Evolutionary conservation across 1,140 invertebrate genomes (phyloP).

Genomic region (Penaeus japonicus): DNA sequence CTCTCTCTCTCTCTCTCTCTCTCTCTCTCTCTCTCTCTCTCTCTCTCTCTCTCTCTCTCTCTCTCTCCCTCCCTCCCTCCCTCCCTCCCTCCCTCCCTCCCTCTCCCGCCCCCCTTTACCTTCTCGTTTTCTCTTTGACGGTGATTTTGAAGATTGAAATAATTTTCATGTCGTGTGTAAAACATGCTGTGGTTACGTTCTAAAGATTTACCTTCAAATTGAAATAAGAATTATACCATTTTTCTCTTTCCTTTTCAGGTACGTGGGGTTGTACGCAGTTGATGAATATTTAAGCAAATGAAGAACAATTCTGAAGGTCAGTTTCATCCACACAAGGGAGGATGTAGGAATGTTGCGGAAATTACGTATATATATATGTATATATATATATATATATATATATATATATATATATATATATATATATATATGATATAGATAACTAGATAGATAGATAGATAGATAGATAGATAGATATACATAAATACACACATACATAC

Average conservation of each 20-base stretch:
- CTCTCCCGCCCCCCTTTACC: not conserved
- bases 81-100: not conserved
- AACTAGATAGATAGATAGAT: not conserved
- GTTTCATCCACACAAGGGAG: too few relatives aligned
- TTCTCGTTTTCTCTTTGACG: not conserved
- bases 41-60: not conserved
- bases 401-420: not conserved
- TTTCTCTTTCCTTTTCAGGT: too few relatives aligned
- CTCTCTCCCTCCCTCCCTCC: not conserved
- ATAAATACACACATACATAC: not conserved
- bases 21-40: not conserved
- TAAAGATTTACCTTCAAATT: too few relatives aligned
- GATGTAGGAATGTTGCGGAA: not conserved
- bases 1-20: too few relatives aligned
- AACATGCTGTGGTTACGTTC: too few relatives aligned
- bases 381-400: constrained; percentile 18
- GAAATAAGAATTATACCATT: too few relatives aligned
- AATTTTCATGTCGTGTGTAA: too few relatives aligned
- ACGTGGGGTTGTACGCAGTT: too few relatives aligned
- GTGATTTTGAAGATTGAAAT: too few relatives aligned
- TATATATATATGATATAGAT: not conserved
- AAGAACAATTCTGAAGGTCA: too few relatives aligned
- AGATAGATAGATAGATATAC: not conserved
- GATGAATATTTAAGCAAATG: too few relatives aligned
- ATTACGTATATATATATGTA: not conserved